These are phyloP conservation scores for Pentamera pediparva DNA, from an alignment of 53 echinoderm and acorn worm genomes.

Conservation along the genomic window DNA sequence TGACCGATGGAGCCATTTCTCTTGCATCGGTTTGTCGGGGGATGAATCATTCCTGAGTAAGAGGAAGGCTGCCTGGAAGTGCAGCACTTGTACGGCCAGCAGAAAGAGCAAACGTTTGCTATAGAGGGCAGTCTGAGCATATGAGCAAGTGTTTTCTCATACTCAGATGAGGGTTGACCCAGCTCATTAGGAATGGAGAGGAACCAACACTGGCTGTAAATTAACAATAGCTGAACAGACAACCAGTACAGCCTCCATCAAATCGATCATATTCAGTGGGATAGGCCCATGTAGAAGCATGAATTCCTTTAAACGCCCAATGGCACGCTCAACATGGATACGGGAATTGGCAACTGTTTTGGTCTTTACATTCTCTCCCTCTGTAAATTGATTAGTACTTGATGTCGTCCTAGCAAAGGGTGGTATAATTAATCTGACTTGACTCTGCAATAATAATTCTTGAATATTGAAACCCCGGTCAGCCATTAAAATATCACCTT, in stretches of 20 bases:
- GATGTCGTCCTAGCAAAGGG: conserved; percentile 42
- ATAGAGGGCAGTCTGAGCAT: no score
- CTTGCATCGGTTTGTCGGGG: not conserved
- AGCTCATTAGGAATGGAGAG: conserved; percentile 27
- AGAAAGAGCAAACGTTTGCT: not conserved
- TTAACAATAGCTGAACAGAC: conserved; percentile 47
- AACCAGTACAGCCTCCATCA: conserved; percentile 45
- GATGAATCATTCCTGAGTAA: not conserved
- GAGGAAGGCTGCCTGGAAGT: not conserved
- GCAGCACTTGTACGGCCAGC: not conserved
- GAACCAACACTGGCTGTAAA: conserved; percentile 36
- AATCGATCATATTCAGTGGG: conserved; percentile 48
- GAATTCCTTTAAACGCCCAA: conserved; percentile 49
- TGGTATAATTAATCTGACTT: conserved; percentile 50
- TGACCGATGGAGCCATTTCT: not conserved
- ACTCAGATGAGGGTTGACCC: no score
- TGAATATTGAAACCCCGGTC: conserved; percentile 69
- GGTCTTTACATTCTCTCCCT: conserved; percentile 9
- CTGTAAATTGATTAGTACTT: conserved; percentile 35
- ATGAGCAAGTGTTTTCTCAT: no score
- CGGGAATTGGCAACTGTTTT: conserved; percentile 15
- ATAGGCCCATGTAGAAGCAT: conserved; percentile 52
- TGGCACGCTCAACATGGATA: conserved; percentile 52
- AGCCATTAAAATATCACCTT: conserved; percentile 54
- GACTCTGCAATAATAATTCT: conserved; percentile 38